Conservation (phyloP, 1,140 invertebrate species). For the Gyrodactylus salaris region DNA sequence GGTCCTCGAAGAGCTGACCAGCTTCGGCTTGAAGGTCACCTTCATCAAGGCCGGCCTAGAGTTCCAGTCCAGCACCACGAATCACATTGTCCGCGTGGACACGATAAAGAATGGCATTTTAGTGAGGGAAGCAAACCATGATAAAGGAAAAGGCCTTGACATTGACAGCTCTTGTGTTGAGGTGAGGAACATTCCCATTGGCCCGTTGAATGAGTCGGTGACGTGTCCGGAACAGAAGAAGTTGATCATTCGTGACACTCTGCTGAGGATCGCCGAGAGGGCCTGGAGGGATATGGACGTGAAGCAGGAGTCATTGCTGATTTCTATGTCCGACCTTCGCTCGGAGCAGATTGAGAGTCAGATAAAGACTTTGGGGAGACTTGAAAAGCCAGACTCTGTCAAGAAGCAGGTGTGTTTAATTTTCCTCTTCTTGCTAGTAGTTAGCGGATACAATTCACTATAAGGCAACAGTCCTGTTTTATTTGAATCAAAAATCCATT, state of each 20-base stretch:
- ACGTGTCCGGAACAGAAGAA: constrained; percentile 73
- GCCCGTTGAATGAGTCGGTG: neutral
- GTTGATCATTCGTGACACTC: constrained; percentile 91
- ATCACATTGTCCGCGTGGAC: neutral
- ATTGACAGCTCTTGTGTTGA: neutral
- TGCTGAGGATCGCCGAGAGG: constrained; percentile 32
- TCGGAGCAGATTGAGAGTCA: constrained; percentile 94
- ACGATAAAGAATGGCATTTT: neutral
- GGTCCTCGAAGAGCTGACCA: constrained; percentile 46
- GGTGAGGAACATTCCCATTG: constrained; percentile 1
- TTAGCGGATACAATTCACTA: no score
- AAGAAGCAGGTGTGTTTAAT: no score
- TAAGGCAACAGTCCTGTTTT: no score
- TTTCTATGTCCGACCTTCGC: constrained; percentile 38
- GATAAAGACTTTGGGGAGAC: neutral
- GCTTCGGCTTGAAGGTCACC: constrained; percentile 42
- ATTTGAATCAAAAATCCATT: constrained; percentile 9
- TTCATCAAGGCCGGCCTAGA: neutral
- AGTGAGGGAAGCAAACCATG: neutral
- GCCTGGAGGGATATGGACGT: neutral
- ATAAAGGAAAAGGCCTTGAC: neutral
- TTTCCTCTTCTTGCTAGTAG: no score
- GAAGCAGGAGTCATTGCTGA: neutral
- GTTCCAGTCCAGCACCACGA: neutral
- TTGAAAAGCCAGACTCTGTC: no score